These are phyloP conservation scores for Coryphaenoides rupestris DNA, from an alignment of 2,113 vertebrate genomes.

Conservation along the genomic window DNA sequence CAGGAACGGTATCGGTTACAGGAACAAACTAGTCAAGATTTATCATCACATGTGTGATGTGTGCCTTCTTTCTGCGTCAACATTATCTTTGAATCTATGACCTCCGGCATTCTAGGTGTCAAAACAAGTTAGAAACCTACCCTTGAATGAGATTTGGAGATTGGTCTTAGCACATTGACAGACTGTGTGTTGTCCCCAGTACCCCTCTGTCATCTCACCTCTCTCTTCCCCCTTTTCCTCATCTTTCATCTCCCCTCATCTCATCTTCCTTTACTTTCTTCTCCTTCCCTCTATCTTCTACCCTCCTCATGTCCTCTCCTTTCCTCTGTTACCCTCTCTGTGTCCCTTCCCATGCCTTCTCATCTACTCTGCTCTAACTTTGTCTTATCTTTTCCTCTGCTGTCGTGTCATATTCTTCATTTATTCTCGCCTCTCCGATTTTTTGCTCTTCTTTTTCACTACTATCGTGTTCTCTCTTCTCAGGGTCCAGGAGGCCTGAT, in stretches of 20 bases:
- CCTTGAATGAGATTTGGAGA: slow-evolving; percentile 11
- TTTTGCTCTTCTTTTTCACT: not conserved
- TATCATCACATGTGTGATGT: no score
- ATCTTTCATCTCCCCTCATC: not conserved
- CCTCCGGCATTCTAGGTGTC: slow-evolving; percentile 48
- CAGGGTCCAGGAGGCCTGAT: slow-evolving; percentile 85
- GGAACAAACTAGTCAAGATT: no score
- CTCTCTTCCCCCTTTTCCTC: not conserved
- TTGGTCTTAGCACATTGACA: slow-evolving; percentile 9
- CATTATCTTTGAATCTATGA: slow-evolving; percentile 16
- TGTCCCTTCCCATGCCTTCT: not conserved
- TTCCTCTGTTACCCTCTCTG: not conserved
- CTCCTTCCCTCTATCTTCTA: not conserved
- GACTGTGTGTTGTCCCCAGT: slow-evolving; percentile 16
- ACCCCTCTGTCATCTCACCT: not conserved
- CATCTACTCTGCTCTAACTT: not conserved
- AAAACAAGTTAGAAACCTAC: slow-evolving; percentile 26
- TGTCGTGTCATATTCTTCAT: not conserved
- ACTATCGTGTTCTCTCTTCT: slow-evolving; percentile 24
- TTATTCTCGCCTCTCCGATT: not conserved
- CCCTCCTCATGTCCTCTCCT: not conserved
- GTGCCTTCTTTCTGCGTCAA: slow-evolving; percentile 3
- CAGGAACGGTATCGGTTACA: no score
- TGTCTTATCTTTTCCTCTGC: not conserved
- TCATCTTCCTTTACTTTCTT: not conserved